Evolutionary conservation across 2,797 vertebrate genomes (phyloP), one percentile per base, ranked within the genome.

Genomic region (Intellagama lesueurii): DNA sequence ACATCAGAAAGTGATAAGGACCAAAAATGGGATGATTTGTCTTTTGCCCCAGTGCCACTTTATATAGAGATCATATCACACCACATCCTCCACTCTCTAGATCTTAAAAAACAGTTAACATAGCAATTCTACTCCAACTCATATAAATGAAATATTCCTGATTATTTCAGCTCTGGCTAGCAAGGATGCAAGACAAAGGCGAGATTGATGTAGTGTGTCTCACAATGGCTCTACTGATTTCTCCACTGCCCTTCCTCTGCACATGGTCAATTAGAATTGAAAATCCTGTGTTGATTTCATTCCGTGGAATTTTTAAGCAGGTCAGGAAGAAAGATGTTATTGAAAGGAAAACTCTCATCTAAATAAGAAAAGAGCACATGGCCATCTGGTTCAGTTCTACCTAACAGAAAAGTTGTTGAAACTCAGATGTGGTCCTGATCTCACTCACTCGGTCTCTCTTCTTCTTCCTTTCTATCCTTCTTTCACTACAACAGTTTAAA

Each of bases 281-380:
- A 97, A 97, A 97, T 97, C 96, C 96, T 96, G 95, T 94, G 96
- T 95, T 96, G 96, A 97, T 97, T 97, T 97, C 96, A 97, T 97
- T 97, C 94, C 86, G 95, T 97, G 96, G 96, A 97, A 97, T 97
- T 97, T 97, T 97, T 97, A 97, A 97, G 96, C 96, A 97, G 96
- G 96, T 96, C 97, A 95, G 96, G 96, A 97, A 97, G 97, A 97
- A 97, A 97, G 97, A 97, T 97, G 96, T 97, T 97, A 97, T 97
- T 97, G 96, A 97, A 97, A 97, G 95, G 96, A 97, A 97, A 97
- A 97, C 93, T 96, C 97, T 97, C 97, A 97, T 97, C 97, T 97
- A 96, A 97, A 97, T 97, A 96, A 97, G 96, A 97, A 97, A 97
- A 94, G 96, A 95, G 92, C 96, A 95, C 95, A 95, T 95, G 96